A percentile compares a stretch with the other conserved stretches of the same genome.
Evolutionary conservation across 2,888 invertebrate species (phyloP).

Genomic region (Halocaridina rubra): DNA sequence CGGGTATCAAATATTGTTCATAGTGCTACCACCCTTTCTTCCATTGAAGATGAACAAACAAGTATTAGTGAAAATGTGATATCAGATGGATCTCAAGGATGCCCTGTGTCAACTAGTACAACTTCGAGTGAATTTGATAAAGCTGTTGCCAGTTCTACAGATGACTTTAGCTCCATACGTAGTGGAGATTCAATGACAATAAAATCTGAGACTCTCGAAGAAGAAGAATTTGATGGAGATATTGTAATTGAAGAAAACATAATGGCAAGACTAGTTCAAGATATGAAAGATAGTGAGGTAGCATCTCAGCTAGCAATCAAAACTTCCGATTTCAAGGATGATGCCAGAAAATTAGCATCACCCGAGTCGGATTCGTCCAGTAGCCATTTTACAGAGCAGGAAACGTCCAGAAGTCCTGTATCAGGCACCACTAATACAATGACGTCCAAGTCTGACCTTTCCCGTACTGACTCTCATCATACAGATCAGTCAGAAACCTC

Average conservation of each 20-base stretch:
- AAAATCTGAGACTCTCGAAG: slow-evolving; percentile 55
- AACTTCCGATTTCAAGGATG: slow-evolving; percentile 39
- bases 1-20: slow-evolving; percentile 37
- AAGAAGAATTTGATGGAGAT: slow-evolving; percentile 49
- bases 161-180: slow-evolving; percentile 57
- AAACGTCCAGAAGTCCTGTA: slow-evolving; percentile 64
- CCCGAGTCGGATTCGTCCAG: slow-evolving; percentile 66
- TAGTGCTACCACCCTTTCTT: slow-evolving; percentile 56
- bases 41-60: slow-evolving; percentile 57
- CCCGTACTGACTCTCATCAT: slow-evolving; percentile 79
- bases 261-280: slow-evolving; percentile 55
- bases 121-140: slow-evolving; percentile 59
- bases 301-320: slow-evolving; percentile 29
- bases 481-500: slow-evolving; percentile 87
- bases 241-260: slow-evolving; percentile 58
- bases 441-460: slow-evolving; percentile 68
- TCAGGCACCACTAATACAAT: slow-evolving; percentile 58
- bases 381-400: slow-evolving; percentile 65
- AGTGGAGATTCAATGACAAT: slow-evolving; percentile 60
- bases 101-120: slow-evolving; percentile 33
- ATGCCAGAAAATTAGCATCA: slow-evolving; percentile 64
- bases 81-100: slow-evolving; percentile 44
- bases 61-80: slow-evolving; percentile 56
- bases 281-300: slow-evolving; percentile 50
- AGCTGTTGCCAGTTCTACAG: slow-evolving; percentile 49